Evolutionary conservation across 2,113 vertebrate genomes (phyloP).

Genomic region (Alosa alosa): DNA sequence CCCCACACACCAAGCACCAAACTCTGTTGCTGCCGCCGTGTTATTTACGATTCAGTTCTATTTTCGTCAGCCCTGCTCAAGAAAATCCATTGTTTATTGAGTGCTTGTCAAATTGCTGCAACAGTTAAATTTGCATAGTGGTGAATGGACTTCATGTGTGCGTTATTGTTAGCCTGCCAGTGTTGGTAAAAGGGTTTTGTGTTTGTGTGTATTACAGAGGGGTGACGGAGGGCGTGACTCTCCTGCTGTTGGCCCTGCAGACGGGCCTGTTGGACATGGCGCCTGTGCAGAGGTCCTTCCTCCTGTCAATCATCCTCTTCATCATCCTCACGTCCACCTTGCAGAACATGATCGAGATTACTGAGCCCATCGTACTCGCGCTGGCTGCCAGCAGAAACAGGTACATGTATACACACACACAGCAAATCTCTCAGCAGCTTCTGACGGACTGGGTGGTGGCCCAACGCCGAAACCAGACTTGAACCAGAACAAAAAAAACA

Average conservation of each 20-base stretch:
- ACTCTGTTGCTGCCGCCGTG: too few species aligned
- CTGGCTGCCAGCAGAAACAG: conserved; percentile 81
- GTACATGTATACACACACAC: conserved; percentile 49
- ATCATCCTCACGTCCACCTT: conserved; percentile 84
- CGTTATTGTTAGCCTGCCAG: neutral
- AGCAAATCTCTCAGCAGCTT: too few species aligned
- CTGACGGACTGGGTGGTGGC: too few species aligned
- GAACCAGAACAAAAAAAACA: too few species aligned
- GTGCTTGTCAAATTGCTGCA: too few species aligned
- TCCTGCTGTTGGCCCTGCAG: conserved; percentile 84
- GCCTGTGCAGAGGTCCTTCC: conserved; percentile 82
- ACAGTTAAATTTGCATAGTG: too few species aligned
- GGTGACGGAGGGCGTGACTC: conserved; percentile 80
- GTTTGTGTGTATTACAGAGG: conserved; percentile 64
- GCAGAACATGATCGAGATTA: conserved; percentile 86
- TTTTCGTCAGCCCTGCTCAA: too few species aligned
- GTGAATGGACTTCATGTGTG: neutral
- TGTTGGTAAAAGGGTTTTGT: neutral
- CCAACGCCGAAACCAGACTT: too few species aligned
- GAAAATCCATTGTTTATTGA: too few species aligned
- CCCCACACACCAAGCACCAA: too few species aligned
- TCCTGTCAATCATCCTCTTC: conserved; percentile 90
- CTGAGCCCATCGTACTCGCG: conserved; percentile 78
- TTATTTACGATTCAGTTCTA: too few species aligned
- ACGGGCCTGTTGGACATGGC: conserved; percentile 83